Evolutionary conservation across 1,140 invertebrate genomes (phyloP), one percentile per base, ranked within the genome.

Genomic region (Drosophila saltans): DNA sequence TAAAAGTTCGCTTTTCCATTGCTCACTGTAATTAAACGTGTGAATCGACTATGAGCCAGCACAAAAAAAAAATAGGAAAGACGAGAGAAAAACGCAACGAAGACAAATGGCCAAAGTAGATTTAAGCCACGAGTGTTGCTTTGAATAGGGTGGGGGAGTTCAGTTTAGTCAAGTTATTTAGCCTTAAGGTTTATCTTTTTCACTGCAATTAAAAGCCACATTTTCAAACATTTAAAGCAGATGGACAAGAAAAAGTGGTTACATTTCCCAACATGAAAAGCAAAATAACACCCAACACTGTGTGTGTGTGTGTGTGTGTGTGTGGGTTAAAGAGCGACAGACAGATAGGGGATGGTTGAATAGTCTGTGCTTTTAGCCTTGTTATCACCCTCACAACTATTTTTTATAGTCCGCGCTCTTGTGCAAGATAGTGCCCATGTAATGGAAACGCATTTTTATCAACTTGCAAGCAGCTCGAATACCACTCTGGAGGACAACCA

Each of bases 21-120:
- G 45, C 58, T 64, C 48, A 62, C 58, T 69, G 68, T 78, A 78
- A 78, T 78, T 78, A 72, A 78, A 78, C 62, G 68, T 66, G 75
- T 66, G 63, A 78, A 78, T 58, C 24, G 57, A 58, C 63, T 43
- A 66, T 78, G 74, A 77, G 74, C 68, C 61, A 41, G 68, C 65
- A 72, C 36, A 71, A 66, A 57, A 65, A 59, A 52, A 40, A 40
- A 40, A 30, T 7, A 57, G 16, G 1, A 52, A 9, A 21, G 2
- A 30, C 2, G 2, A 7, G 33, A 36, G 6, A 2, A 52, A 52
- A 52, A 52, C 36, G 26, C 48, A 78, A 70, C 66, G 56, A 82
- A 82, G 75, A 75, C 69, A 79, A 82, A 82, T 78, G 67, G 56
- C 39, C 40, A 30, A 39, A 11, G 55, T 57, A 69, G 52, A 55